Base-by-base conservation (phyloP, 2,888 invertebrate species). In the Oscheius sp. region DNA sequence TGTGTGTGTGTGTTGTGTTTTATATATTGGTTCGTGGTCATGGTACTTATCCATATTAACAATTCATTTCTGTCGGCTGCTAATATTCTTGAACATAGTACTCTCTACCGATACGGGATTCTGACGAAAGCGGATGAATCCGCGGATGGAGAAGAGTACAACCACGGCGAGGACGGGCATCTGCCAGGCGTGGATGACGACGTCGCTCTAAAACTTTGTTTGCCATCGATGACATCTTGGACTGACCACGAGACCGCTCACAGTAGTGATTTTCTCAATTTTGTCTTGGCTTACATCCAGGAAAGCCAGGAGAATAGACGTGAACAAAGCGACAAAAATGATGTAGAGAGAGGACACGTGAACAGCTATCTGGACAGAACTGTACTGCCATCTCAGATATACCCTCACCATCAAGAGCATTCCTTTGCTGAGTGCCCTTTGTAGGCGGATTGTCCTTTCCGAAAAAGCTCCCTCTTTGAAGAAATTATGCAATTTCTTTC, bases 381-480 rank as follows among this genome's bases (percentile, higher is more conserved):
- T 58, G 58, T 1, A 58, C n/a, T 1, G n/a, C 13, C 1, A 58
- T 29, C 58, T 58, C 25, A 58, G 27, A 21, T 7, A 13, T 7
- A 23, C 13, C 2, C 58, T 27, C 27, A 29, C 58, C 58, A 58
- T 58, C 13, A 58, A 7, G 6, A 58, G 58, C 58, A 58, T 58
- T 27, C 58, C 58, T 27, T 58, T 58, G 58, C 29, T 58, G 29
- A 58, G 58, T 6, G 7, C 13, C 29, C 13, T 25, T 27, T 58
- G 58, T n/a, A 58, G 29, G 7, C n/a, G 58, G 21, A 25, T 58
- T 13, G 58, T 58, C n/a, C 29, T 58, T 12, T 58, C 58, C 9
- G 58, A 58, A n/a, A 58, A 58, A 12, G 21, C 29, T 25, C 58
- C 58, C 27, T 25, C 27, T 9, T 29, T 23, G 29, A 58, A 29